A percentile compares a stretch with the other conserved stretches of the same genome.
These are phyloP conservation scores for Scaptomyza cyrtandrae DNA, from an alignment of 2,888 invertebrate species.

Conservation along the genomic window DNA sequence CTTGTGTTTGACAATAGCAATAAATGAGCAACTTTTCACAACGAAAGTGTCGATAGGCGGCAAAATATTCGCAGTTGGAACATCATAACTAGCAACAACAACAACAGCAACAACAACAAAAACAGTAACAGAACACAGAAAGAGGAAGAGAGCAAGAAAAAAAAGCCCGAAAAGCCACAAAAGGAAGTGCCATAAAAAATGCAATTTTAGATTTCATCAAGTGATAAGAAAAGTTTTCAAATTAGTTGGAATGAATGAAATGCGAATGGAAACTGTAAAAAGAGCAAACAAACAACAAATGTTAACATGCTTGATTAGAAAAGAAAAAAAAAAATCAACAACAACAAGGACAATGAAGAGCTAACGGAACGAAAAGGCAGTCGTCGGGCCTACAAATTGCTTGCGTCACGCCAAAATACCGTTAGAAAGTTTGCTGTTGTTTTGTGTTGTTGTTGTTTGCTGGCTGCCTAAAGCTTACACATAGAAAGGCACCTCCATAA, in stretches of 20 bases:
- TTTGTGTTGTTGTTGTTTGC: background rate
- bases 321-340: slow-evolving; percentile 57
- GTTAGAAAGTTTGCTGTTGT: slow-evolving; percentile 70
- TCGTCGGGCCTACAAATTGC: slow-evolving; percentile 74
- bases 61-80: slow-evolving; percentile 34
- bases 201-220: slow-evolving; percentile 81
- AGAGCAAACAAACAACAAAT: slow-evolving; percentile 58
- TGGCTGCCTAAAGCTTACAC: slow-evolving; percentile 6
- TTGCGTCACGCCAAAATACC: slow-evolving; percentile 75
- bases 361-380: slow-evolving; percentile 39
- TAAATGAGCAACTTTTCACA: slow-evolving; percentile 68
- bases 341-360: slow-evolving; percentile 24
- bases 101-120: slow-evolving; percentile 12
- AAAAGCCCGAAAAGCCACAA: slow-evolving; percentile 22
- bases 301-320: slow-evolving; percentile 70
- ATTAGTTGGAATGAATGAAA: slow-evolving; percentile 73
- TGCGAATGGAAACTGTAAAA: slow-evolving; percentile 76
- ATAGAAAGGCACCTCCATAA: background rate
- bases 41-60: slow-evolving; percentile 75
- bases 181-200: slow-evolving; percentile 81
- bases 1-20: slow-evolving; percentile 31
- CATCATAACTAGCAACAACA: slow-evolving; percentile 11
- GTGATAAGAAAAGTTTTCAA: slow-evolving; percentile 80
- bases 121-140: slow-evolving; percentile 1
- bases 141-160: background rate